Evolutionary conservation across 1,140 invertebrate species (phyloP).

Genomic region (Battus philenor): DNA sequence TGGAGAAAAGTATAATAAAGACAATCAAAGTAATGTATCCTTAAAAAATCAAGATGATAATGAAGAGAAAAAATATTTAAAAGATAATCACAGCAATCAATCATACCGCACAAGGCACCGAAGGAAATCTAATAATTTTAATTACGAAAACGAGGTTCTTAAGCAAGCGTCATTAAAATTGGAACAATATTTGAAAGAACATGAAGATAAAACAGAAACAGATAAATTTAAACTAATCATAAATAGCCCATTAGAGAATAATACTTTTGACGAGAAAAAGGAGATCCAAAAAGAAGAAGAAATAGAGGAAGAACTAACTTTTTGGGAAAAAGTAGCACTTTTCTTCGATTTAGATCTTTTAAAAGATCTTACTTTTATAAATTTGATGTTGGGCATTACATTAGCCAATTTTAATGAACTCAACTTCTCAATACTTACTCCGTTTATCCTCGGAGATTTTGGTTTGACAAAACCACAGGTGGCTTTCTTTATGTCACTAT

Average conservation of each 20-base stretch:
- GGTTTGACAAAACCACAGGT: constrained; percentile 76
- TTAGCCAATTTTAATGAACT: constrained; percentile 82
- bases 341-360: constrained; percentile 82
- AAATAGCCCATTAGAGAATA: constrained; percentile 30
- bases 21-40: constrained; percentile 63
- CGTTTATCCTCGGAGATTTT: constrained; percentile 81
- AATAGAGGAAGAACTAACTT: constrained; percentile 54
- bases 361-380: constrained; percentile 80
- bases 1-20: constrained; percentile 58
- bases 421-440: constrained; percentile 82
- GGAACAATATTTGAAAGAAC: constrained; percentile 62
- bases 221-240: constrained; percentile 49
- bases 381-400: constrained; percentile 81
- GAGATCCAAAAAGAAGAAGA: constrained; percentile 30
- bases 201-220: constrained; percentile 36
- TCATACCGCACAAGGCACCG: constrained; percentile 46
- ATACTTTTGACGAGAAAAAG: constrained; percentile 41
- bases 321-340: constrained; percentile 73
- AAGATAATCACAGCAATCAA: constrained; percentile 66
- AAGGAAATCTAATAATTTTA: constrained; percentile 64
- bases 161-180: constrained; percentile 69
- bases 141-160: constrained; percentile 66
- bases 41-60: constrained; percentile 53
- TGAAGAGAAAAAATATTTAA: constrained; percentile 61
- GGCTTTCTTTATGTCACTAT: constrained; percentile 78